Conservation (phyloP, 2,797 vertebrate species). For the Rhynchonycteris naso region DNA sequence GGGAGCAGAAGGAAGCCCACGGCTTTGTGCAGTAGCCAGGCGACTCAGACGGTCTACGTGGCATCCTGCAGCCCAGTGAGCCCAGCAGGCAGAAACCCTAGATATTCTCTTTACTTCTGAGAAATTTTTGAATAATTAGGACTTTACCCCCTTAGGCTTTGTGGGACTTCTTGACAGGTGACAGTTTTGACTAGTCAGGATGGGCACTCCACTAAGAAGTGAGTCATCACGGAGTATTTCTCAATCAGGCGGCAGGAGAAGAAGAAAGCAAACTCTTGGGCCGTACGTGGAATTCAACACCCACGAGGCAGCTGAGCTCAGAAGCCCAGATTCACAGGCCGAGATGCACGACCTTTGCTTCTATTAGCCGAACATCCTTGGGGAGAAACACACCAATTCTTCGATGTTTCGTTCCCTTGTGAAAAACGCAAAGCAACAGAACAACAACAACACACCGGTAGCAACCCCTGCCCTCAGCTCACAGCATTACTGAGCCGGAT, state of each 20-base stretch:
- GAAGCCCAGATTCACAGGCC: too few relatives aligned
- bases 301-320: too few relatives aligned
- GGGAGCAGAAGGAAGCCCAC: neutral
- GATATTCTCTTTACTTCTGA: neutral
- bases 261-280: neutral
- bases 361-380: neutral
- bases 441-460: neutral
- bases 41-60: rapidly evolving
- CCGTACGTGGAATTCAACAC: neutral
- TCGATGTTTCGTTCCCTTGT: neutral
- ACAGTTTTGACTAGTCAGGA: neutral
- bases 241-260: neutral
- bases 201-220: neutral
- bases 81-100: neutral
- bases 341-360: neutral
- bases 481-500: neutral
- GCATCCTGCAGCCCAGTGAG: neutral
- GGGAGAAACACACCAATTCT: neutral
- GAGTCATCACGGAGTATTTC: neutral
- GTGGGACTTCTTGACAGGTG: too few relatives aligned
- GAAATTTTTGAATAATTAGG: neutral
- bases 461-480: neutral
- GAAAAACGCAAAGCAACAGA: neutral
- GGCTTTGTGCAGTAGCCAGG: neutral
- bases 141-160: neutral